These are phyloP conservation scores for Eudasyphora cyanicolor DNA, from an alignment of 2,888 invertebrate species.

Conservation along the genomic window DNA sequence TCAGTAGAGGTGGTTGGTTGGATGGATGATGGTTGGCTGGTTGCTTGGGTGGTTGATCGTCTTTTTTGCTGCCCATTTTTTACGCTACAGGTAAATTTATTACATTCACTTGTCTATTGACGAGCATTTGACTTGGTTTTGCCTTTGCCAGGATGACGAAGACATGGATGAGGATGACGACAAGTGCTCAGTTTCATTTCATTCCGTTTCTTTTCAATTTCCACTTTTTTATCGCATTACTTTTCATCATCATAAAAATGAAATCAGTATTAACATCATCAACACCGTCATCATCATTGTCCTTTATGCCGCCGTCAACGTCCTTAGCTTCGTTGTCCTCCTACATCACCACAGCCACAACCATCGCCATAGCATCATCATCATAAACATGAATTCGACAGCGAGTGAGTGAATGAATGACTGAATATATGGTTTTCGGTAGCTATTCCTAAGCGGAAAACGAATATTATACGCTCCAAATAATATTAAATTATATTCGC, in stretches of 20 bases:
- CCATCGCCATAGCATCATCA: conserved; percentile 31
- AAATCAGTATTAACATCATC: conserved; percentile 39
- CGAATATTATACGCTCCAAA: conserved; percentile 40
- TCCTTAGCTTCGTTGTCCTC: not conserved
- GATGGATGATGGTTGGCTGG: not conserved
- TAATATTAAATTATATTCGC: conserved; percentile 32
- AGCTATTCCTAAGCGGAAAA: conserved; percentile 27
- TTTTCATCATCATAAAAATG: conserved; percentile 42
- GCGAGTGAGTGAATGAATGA: conserved; percentile 32
- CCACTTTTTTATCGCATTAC: conserved; percentile 43
- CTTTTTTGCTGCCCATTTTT: conserved; percentile 24
- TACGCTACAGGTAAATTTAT: conserved; percentile 44
- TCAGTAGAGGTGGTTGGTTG: not conserved
- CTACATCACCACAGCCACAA: not conserved
- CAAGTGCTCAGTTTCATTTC: conserved; percentile 18
- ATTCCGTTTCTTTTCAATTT: conserved; percentile 28
- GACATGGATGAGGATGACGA: not conserved
- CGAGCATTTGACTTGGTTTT: conserved; percentile 42
- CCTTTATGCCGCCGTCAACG: not conserved
- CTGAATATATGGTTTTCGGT: conserved; percentile 31
- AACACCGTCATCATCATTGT: conserved; percentile 24
- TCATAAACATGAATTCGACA: conserved; percentile 12
- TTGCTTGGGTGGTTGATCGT: not conserved
- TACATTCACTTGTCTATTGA: conserved; percentile 21
- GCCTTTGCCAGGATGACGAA: not conserved